Percentiles rank a stretch among this genome's conserved stretches.
Evolutionary conservation across 2,888 invertebrate species (phyloP).

Genomic region (Toxonevra muliebris): DNA sequence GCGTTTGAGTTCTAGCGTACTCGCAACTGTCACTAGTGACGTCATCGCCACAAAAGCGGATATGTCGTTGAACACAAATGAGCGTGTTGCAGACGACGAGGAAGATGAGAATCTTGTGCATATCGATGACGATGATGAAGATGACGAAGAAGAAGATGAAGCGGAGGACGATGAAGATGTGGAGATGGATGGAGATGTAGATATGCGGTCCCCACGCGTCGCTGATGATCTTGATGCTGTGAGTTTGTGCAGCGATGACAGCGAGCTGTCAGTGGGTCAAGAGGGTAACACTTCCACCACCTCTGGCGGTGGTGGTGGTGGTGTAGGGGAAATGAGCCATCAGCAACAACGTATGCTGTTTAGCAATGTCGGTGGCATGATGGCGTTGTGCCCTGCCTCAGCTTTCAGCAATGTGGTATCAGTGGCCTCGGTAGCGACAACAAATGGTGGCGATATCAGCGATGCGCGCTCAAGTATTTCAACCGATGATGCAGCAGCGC

Average conservation of each 20-base stretch:
- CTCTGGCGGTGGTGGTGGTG: neutral
- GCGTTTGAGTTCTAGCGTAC: constrained; percentile 43
- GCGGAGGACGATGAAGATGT: constrained; percentile 34
- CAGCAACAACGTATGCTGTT: constrained; percentile 45
- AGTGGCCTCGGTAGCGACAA: constrained; percentile 33
- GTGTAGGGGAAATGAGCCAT: constrained; percentile 7
- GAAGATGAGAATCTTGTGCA: constrained; percentile 33
- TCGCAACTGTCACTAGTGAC: constrained; percentile 4
- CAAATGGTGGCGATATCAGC: constrained; percentile 38
- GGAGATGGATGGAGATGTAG: constrained; percentile 34
- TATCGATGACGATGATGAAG: constrained; percentile 14
- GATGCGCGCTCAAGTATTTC: constrained; percentile 43
- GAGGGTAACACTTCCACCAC: constrained; percentile 62
- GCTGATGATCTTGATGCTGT: constrained; percentile 65
- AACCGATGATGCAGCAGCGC: constrained; percentile 34
- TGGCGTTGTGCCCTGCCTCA: constrained; percentile 47
- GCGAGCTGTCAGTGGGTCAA: constrained; percentile 83
- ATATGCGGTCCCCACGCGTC: constrained; percentile 37
- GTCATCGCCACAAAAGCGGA: neutral
- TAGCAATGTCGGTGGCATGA: constrained; percentile 41
- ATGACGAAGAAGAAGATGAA: constrained; percentile 14
- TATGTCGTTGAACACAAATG: constrained; percentile 26
- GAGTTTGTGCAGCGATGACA: constrained; percentile 80
- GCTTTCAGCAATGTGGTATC: constrained; percentile 45
- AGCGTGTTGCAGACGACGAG: constrained; percentile 15